These are phyloP conservation scores for Dromas ardeola DNA, from an alignment of 2,113 vertebrate species.

Conservation along the genomic window DNA sequence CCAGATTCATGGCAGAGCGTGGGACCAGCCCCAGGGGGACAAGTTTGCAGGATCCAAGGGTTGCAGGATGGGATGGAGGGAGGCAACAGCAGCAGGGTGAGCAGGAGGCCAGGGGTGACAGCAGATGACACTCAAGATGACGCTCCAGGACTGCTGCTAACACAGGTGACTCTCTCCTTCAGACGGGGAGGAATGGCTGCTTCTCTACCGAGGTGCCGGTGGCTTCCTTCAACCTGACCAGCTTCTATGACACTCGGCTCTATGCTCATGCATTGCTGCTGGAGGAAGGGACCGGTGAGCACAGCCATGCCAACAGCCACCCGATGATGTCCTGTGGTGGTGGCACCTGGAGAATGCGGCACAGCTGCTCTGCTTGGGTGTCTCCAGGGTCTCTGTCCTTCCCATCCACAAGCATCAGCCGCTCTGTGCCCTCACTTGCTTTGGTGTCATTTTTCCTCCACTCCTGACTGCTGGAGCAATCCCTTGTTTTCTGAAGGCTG, in stretches of 20 bases:
- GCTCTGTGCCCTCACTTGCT: not conserved
- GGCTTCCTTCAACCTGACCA: not conserved
- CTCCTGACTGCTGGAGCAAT: not conserved
- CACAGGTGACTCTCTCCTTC: not conserved
- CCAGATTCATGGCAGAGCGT: not conserved
- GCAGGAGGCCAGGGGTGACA: not conserved
- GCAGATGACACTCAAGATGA: not conserved
- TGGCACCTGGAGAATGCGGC: not conserved
- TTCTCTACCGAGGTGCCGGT: not conserved
- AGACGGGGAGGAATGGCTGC: not conserved
- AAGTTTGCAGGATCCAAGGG: not conserved
- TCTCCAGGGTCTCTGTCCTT: not conserved
- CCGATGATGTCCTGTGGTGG: accelerated
- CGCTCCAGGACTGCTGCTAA: not conserved
- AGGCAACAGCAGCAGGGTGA: no score
- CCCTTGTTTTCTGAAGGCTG: not conserved
- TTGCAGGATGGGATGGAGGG: not conserved
- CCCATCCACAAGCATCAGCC: not conserved
- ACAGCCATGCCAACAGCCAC: not conserved
- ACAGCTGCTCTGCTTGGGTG: accelerated
- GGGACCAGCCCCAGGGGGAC: not conserved
- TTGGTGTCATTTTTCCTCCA: not conserved
- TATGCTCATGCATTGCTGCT: accelerated
- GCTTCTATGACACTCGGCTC: accelerated
- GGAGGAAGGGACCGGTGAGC: not conserved